phyloP scores from a whole-genome alignment of 2,888 invertebrate genomes.

The Leptopilina syphax region DNA sequence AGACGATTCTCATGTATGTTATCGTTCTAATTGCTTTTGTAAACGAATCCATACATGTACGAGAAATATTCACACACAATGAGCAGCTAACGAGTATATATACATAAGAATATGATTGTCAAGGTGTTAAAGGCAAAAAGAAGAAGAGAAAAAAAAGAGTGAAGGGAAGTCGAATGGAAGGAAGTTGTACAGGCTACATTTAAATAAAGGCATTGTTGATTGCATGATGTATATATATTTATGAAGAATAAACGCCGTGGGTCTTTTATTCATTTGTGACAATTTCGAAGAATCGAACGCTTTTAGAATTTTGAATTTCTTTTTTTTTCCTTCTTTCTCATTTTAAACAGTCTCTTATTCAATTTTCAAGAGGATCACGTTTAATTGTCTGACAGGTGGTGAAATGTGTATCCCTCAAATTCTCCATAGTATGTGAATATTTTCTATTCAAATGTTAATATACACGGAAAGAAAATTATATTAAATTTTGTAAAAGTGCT shows the following conservation, averaged over 20 bases:
- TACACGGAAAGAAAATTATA: too few species aligned
- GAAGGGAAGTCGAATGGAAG: constrained; percentile 17
- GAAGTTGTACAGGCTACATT: constrained; percentile 16
- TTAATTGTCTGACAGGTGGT: not conserved
- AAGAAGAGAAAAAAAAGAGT: not conserved
- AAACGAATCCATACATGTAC: constrained; percentile 49
- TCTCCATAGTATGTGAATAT: too few species aligned
- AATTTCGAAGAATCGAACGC: constrained; percentile 31
- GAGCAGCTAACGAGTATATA: not conserved
- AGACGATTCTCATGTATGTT: constrained; percentile 31
- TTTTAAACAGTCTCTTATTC: not conserved
- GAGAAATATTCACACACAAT: constrained; percentile 20
- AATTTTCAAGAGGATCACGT: constrained; percentile 11
- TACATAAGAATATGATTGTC: constrained; percentile 39
- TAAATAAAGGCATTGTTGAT: constrained; percentile 37
- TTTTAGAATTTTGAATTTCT: constrained; percentile 18
- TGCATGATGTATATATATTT: constrained; percentile 7
- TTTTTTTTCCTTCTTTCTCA: not conserved
- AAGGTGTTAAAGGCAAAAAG: constrained; percentile 44
- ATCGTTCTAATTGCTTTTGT: constrained; percentile 55
- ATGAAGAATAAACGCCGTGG: not conserved
- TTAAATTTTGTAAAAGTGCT: too few species aligned
- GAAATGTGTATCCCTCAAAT: too few species aligned
- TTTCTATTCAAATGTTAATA: too few species aligned
- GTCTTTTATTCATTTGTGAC: constrained; percentile 32